These are phyloP conservation scores for Sarcophaga variegata DNA, from an alignment of 2,888 invertebrate genomes.

Conservation along the genomic window DNA sequence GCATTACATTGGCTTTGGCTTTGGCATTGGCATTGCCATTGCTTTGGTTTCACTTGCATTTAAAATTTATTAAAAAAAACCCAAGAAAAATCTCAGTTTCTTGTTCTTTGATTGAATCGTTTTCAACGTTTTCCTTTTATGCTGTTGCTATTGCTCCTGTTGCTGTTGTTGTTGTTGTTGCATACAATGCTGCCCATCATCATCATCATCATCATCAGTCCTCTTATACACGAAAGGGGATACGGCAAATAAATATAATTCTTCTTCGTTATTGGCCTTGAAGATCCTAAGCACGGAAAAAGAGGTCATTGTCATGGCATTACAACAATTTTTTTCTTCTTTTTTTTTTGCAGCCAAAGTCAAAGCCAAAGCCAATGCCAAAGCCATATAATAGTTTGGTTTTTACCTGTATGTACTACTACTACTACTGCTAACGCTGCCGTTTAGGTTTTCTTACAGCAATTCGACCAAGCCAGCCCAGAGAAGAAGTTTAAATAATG, in stretches of 20 bases:
- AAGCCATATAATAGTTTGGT: slow-evolving; percentile 38
- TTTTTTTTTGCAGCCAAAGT: slow-evolving; percentile 34
- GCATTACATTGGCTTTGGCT: not conserved
- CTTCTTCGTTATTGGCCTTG: slow-evolving; percentile 78
- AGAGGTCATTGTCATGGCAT: slow-evolving; percentile 79
- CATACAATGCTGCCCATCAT: not conserved
- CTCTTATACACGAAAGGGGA: slow-evolving; percentile 29
- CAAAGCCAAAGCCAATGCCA: slow-evolving; percentile 47
- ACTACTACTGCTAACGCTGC: not conserved
- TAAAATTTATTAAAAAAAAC: slow-evolving; percentile 35
- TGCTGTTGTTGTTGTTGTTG: slow-evolving; percentile 31
- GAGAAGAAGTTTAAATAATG: slow-evolving; percentile 34
- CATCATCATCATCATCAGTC: not conserved
- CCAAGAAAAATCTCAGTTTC: slow-evolving; percentile 63
- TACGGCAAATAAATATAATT: slow-evolving; percentile 68
- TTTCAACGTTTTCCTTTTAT: slow-evolving; percentile 32
- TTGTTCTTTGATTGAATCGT: slow-evolving; percentile 31
- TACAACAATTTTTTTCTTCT: slow-evolving; percentile 47
- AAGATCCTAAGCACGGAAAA: slow-evolving; percentile 77
- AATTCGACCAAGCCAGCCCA: not conserved
- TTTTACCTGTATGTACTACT: not conserved
- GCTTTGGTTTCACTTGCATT: slow-evolving; percentile 43
- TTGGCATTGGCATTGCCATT: not conserved
- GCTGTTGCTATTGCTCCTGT: slow-evolving; percentile 1
- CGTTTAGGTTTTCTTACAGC: slow-evolving; percentile 37